Percentiles rank a stretch among this genome's conserved stretches.
phyloP scores from a whole-genome alignment of 2,888 invertebrate species.

The Temnothorax ravouxi region DNA sequence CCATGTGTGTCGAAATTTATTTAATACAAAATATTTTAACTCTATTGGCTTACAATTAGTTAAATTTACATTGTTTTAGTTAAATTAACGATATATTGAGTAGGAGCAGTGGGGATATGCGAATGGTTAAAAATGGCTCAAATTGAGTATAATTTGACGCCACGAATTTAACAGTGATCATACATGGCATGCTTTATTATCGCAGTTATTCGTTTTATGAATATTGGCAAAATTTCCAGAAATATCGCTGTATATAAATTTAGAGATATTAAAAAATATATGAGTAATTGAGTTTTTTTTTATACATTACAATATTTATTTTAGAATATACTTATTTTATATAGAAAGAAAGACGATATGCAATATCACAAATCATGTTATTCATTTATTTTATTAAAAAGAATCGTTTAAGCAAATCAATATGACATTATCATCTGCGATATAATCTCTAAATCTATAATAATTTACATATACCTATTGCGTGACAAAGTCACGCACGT shows the following conservation, averaged over 20 bases:
- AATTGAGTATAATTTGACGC: too few relatives aligned
- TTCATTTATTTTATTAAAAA: background rate
- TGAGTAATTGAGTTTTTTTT: slow-evolving; percentile 6
- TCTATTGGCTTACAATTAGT: too few relatives aligned
- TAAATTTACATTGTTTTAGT: too few relatives aligned
- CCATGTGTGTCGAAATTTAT: too few relatives aligned
- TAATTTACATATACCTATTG: background rate
- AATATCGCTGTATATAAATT: background rate
- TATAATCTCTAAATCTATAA: background rate
- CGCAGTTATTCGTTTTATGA: background rate
- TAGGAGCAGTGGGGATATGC: too few relatives aligned
- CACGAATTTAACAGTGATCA: background rate
- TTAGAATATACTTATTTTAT: background rate
- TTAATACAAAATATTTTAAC: too few relatives aligned
- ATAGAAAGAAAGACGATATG: background rate
- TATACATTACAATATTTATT: background rate
- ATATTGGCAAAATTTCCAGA: slow-evolving; percentile 4
- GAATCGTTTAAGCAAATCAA: background rate
- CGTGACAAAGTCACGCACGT: background rate
- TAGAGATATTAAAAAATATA: background rate
- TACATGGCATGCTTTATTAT: background rate
- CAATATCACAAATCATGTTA: background rate
- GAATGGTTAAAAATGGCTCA: too few relatives aligned
- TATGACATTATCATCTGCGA: background rate
- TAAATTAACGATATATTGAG: too few relatives aligned